These are phyloP conservation scores for Coronaproctus castanopsis DNA, from an alignment of 2,888 invertebrate genomes.

Conservation along the genomic window DNA sequence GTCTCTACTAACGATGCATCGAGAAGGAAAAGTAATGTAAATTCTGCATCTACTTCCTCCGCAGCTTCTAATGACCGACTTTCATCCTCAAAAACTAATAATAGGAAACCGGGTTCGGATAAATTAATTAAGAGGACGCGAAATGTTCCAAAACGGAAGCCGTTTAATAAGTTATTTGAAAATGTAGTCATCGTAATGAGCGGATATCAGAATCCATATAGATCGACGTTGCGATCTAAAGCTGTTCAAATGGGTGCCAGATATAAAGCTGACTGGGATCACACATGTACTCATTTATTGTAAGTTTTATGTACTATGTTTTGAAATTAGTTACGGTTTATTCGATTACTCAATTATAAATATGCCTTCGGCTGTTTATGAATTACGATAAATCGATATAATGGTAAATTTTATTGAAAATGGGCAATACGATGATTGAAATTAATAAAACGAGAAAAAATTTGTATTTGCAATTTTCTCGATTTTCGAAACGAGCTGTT, in stretches of 20 bases:
- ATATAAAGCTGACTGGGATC: slow-evolving; percentile 55
- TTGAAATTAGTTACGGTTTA: background rate
- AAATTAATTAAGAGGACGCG: no score
- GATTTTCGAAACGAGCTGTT: no score
- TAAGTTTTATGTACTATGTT: slow-evolving; percentile 29
- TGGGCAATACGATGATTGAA: no score
- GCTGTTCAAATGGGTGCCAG: slow-evolving; percentile 59
- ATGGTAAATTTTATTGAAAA: no score
- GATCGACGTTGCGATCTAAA: slow-evolving; percentile 42
- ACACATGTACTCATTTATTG: slow-evolving; percentile 64
- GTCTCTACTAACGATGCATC: background rate
- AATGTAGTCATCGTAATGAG: slow-evolving; percentile 61
- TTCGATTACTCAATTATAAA: background rate
- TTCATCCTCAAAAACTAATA: slow-evolving; percentile 1
- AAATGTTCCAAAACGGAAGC: slow-evolving; percentile 24
- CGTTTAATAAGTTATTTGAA: slow-evolving; percentile 38
- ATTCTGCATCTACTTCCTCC: background rate
- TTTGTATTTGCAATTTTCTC: no score
- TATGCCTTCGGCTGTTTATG: background rate
- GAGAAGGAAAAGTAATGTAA: background rate
- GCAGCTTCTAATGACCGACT: background rate
- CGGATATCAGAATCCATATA: slow-evolving; percentile 65
- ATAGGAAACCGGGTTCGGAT: no score
- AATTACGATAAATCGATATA: no score
- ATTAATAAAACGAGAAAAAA: no score